Conservation (phyloP, 2,888 invertebrate species). For the Idaea straminata region DNA sequence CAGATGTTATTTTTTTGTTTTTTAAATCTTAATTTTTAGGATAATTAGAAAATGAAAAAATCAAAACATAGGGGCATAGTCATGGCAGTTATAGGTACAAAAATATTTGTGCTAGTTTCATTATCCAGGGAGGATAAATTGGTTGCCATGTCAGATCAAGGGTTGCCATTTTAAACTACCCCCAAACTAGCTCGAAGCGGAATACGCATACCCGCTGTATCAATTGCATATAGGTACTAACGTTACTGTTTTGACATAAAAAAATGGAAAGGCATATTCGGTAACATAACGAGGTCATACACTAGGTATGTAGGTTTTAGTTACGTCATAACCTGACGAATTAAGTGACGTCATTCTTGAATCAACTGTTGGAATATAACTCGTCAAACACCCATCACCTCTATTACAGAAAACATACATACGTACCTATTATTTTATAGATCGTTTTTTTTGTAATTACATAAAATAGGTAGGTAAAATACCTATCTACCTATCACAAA, state of each 20-base stretch:
- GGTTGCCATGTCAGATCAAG: no score
- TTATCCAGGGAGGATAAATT: no score
- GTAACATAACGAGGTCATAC: not conserved
- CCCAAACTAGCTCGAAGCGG: conserved; percentile 5
- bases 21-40: no score
- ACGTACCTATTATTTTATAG: not conserved
- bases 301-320: conserved; percentile 8
- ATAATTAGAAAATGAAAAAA: no score
- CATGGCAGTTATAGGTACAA: no score
- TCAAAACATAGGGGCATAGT: no score
- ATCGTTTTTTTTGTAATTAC: not conserved
- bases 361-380: conserved; percentile 6
- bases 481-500: conserved; percentile 7
- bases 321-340: conserved; percentile 9
- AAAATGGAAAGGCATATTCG: not conserved
- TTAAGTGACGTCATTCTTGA: conserved; percentile 12
- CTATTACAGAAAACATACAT: no score
- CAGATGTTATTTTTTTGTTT: no score
- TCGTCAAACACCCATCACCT: no score
- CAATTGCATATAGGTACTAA: not conserved
- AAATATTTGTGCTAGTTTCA: no score
- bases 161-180: not conserved
- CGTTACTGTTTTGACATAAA: not conserved
- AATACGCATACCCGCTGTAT: not conserved
- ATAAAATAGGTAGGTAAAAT: not conserved